Conservation (phyloP, 2,888 invertebrate genomes). For the Cremastobaeus sp. region DNA sequence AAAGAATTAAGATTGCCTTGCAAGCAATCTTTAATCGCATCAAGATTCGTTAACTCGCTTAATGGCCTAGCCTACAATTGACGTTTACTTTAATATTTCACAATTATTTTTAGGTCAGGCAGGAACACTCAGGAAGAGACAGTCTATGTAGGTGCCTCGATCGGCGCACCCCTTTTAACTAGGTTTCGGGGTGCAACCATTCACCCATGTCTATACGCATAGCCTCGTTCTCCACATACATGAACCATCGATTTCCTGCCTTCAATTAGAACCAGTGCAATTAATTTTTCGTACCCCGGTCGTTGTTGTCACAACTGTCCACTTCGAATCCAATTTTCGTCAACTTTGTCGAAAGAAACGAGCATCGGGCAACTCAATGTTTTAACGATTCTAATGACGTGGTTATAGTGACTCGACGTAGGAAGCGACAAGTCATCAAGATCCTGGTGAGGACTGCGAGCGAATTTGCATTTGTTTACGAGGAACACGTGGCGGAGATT, state of each 20-base stretch:
- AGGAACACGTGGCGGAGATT: constrained; percentile 67
- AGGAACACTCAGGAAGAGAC: constrained; percentile 16
- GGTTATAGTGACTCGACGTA: background rate
- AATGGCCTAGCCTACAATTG: constrained; percentile 19
- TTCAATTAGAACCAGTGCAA: constrained; percentile 48
- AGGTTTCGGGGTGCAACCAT: constrained; percentile 69
- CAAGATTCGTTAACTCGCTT: constrained; percentile 20
- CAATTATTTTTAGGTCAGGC: constrained; percentile 52
- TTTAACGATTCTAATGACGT: background rate
- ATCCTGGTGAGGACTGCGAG: constrained; percentile 18
- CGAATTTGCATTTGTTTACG: constrained; percentile 66
- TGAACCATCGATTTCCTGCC: constrained; percentile 56
- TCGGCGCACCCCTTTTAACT: constrained; percentile 65
- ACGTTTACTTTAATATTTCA: constrained; percentile 35
- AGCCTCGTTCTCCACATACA: constrained; percentile 56
- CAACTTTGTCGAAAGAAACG: background rate
- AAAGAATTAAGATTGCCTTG: constrained; percentile 36
- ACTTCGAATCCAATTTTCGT: background rate
- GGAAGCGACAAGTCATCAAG: constrained; percentile 8
- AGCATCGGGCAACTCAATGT: background rate
- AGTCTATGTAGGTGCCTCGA: constrained; percentile 33
- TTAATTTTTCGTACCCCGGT: constrained; percentile 40
- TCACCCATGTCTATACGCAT: constrained; percentile 59
- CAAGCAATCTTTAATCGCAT: constrained; percentile 29
- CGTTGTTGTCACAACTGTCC: background rate